Conservation (phyloP, 2,797 vertebrate genomes). For the Taeniopygia guttata region DNA sequence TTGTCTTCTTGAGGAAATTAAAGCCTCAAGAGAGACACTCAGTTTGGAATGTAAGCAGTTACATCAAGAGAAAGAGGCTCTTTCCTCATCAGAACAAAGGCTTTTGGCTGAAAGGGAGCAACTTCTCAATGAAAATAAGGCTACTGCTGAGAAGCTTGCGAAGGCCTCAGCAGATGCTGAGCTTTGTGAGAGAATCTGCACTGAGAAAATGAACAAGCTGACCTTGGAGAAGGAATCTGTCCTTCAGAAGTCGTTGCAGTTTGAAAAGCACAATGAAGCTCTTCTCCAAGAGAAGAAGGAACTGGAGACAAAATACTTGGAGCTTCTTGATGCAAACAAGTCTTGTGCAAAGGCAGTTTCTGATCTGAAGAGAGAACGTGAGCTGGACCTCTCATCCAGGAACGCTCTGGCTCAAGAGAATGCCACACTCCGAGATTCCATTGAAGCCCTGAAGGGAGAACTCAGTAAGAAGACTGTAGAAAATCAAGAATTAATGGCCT, state of each 20-base stretch:
- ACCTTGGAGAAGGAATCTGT: conserved; percentile 78
- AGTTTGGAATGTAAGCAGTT: conserved; percentile 82
- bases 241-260: conserved; percentile 67
- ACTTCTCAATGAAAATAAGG: conserved; percentile 76
- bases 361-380: conserved; percentile 77
- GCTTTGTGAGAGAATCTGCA: conserved; percentile 62
- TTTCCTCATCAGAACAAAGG: conserved; percentile 78
- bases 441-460: conserved; percentile 73
- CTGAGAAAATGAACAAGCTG: conserved; percentile 65
- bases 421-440: conserved; percentile 66
- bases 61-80: conserved; percentile 85
- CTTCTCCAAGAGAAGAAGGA: conserved; percentile 81
- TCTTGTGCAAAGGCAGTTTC: conserved; percentile 69
- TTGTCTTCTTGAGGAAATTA: conserved; percentile 83
- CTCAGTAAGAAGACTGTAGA: conserved; percentile 71
- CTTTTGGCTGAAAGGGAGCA: conserved; percentile 80
- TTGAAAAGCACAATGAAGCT: conserved; percentile 75
- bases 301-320: conserved; percentile 74
- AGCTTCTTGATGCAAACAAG: conserved; percentile 78
- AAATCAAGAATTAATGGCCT: conserved; percentile 72
- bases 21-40: conserved; percentile 80
- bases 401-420: conserved; percentile 74
- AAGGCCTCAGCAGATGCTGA: conserved; percentile 64
- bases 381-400: conserved; percentile 73
- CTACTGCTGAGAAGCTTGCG: conserved; percentile 74